Conservation (phyloP, 2,888 invertebrate species). For the Tetramorium bicarinatum region DNA sequence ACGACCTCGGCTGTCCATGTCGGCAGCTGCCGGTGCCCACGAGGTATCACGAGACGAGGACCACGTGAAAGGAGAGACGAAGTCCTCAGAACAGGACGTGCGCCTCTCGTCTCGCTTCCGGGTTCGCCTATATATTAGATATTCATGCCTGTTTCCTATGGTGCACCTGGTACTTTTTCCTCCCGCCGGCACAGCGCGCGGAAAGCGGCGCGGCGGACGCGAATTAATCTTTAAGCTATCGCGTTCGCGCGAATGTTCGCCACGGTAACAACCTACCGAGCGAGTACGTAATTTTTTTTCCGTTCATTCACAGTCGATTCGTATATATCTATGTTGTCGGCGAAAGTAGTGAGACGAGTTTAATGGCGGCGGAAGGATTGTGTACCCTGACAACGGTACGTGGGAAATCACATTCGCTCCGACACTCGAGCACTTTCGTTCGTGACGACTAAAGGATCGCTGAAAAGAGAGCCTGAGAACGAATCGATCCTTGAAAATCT, state of each 20-base stretch:
- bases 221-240: conserved; percentile 62
- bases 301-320: conserved; percentile 46
- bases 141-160: conserved; percentile 77
- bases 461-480: conserved; percentile 37
- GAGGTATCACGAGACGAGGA: conserved; percentile 64
- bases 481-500: conserved; percentile 25
- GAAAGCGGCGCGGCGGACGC: conserved; percentile 25
- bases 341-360: conserved; percentile 67
- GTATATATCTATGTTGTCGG: conserved; percentile 47
- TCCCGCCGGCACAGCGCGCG: conserved; percentile 17
- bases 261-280: conserved; percentile 53
- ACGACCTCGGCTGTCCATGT: conserved; percentile 66
- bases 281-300: conserved; percentile 33
- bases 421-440: conserved; percentile 25
- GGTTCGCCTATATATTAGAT: conserved; percentile 81
- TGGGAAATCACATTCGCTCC: conserved; percentile 64
- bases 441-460: conserved; percentile 8
- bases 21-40: conserved; percentile 72
- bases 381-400: conserved; percentile 56
- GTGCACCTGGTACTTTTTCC: conserved; percentile 81
- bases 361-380: conserved; percentile 52
- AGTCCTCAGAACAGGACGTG: conserved; percentile 84
- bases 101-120: conserved; percentile 83
- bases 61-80: conserved; percentile 75
- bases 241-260: conserved; percentile 21